Evolutionary conservation across 2,113 vertebrate species (phyloP).

Genomic region (Raja brachyura): DNA sequence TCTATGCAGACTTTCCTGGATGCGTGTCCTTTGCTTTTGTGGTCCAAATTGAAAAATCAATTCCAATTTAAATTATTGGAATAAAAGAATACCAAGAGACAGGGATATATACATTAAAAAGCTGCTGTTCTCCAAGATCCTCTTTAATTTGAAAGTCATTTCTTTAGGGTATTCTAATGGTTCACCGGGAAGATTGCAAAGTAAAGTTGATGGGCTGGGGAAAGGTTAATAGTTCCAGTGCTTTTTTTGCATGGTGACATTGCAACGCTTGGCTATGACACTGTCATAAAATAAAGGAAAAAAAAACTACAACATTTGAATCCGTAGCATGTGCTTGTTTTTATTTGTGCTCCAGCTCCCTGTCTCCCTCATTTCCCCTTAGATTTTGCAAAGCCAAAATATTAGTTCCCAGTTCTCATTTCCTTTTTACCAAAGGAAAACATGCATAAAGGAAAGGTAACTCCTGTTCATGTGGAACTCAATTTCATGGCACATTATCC

Average conservation of each 20-base stretch:
- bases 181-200: slow-evolving; percentile 99
- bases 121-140: slow-evolving; percentile 84
- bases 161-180: slow-evolving; percentile 99
- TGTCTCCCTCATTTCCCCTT: neutral
- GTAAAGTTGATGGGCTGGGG: slow-evolving; percentile 97
- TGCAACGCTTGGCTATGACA: slow-evolving; percentile 70
- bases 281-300: slow-evolving; percentile 66
- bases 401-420: neutral
- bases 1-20: slow-evolving; percentile 76
- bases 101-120: slow-evolving; percentile 71
- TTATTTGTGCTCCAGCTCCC: neutral
- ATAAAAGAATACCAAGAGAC: slow-evolving; percentile 96
- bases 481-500: slow-evolving; percentile 99
- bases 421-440: slow-evolving; percentile 22
- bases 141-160: slow-evolving; percentile 99
- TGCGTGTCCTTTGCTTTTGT: slow-evolving; percentile 91
- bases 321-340: neutral
- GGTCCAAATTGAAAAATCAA: slow-evolving; percentile 99
- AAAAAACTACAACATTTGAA: slow-evolving; percentile 57
- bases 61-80: slow-evolving; percentile 99
- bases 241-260: slow-evolving; percentile 67
- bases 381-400: neutral
- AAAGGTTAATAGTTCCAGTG: slow-evolving; percentile 92
- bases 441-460: slow-evolving; percentile 73
- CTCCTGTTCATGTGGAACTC: slow-evolving; percentile 95